Conservation (phyloP, 2,797 vertebrate species). For the Florisuga fusca region DNA sequence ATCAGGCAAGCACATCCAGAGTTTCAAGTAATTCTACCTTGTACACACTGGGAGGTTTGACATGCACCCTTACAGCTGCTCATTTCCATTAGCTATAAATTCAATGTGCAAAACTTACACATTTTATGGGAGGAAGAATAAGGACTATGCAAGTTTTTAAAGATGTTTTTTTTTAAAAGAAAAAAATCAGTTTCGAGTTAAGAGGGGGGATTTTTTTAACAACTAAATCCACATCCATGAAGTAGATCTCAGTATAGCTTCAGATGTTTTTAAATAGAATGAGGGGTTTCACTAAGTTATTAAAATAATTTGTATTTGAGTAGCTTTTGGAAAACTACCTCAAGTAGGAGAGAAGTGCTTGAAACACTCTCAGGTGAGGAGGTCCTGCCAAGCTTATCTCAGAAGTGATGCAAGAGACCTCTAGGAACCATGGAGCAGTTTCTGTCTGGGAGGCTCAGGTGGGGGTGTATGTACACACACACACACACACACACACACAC, state of each 20-base stretch:
- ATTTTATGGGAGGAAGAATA: background rate
- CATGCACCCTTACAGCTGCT: background rate
- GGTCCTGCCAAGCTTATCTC: background rate
- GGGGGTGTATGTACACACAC: too few relatives aligned
- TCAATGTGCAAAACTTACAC: accelerated
- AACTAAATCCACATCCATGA: background rate
- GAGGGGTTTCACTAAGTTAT: background rate
- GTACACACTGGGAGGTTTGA: accelerated
- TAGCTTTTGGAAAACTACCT: background rate
- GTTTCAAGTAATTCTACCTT: background rate
- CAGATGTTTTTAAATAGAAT: background rate
- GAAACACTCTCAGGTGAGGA: background rate
- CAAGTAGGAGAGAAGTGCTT: background rate
- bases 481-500: too few relatives aligned
- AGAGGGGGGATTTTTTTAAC: background rate
- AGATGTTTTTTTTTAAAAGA: background rate
- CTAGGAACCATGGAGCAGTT: background rate
- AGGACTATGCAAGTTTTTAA: background rate
- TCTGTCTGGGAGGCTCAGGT: background rate
- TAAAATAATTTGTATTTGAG: background rate
- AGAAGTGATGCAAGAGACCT: background rate
- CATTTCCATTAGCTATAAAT: background rate
- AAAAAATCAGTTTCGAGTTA: background rate
- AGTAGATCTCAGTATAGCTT: background rate
- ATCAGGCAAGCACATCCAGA: background rate